Evolutionary conservation across 2,888 invertebrate genomes (phyloP).

Genomic region (Blera fallax): DNA sequence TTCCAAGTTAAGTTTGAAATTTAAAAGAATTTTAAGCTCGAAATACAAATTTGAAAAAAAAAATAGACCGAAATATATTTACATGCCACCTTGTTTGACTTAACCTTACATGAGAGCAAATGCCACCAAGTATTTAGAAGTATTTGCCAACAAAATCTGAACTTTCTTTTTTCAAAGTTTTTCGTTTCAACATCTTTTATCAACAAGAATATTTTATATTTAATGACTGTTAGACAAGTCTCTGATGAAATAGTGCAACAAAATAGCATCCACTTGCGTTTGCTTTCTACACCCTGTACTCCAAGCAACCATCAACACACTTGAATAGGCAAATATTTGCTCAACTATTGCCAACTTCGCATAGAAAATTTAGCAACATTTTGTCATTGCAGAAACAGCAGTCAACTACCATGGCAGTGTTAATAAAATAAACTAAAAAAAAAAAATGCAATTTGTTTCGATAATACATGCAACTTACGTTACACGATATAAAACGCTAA

Average conservation of each 20-base stretch:
- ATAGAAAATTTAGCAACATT: conserved; percentile 33
- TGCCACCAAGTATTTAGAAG: too few relatives aligned
- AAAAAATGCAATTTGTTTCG: conserved; percentile 35
- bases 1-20: too few relatives aligned
- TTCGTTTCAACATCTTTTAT: not conserved
- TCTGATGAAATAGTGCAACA: conserved; percentile 8
- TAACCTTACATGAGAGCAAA: too few relatives aligned
- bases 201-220: not conserved
- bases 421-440: not conserved
- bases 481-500: not conserved
- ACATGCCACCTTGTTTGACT: too few relatives aligned
- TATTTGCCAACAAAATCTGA: too few relatives aligned
- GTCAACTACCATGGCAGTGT: too few relatives aligned
- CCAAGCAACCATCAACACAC: conserved; percentile 23
- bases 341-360: conserved; percentile 23
- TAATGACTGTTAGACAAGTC: not conserved
- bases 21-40: too few relatives aligned
- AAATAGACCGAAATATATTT: too few relatives aligned
- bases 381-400: conserved; percentile 44
- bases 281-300: conserved; percentile 44
- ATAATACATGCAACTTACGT: conserved; percentile 35
- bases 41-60: too few relatives aligned
- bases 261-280: conserved; percentile 8
- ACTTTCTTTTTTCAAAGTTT: too few relatives aligned
- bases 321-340: conserved; percentile 43